Evolutionary conservation across 2,797 vertebrate species (phyloP).

Genomic region (Octomys mimax): DNA sequence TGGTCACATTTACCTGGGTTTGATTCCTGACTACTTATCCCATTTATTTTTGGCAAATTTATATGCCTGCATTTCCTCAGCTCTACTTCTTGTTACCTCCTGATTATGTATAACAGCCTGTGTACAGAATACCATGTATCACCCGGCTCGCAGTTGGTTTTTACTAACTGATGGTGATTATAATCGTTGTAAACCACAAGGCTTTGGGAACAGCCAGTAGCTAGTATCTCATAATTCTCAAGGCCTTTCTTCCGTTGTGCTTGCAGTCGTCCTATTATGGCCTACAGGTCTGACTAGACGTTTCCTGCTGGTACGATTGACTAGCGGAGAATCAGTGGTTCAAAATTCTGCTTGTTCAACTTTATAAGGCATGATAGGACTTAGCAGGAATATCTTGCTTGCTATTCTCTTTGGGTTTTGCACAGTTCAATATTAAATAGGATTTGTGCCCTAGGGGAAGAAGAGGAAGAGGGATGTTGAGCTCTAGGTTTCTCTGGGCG

Average conservation of each 20-base stretch:
- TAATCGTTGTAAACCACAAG: constrained; percentile 1
- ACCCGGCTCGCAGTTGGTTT: not conserved
- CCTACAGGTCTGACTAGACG: not conserved
- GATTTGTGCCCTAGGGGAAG: not conserved
- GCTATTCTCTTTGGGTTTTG: constrained; percentile 38
- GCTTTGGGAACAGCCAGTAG: constrained; percentile 14
- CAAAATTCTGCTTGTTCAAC: constrained; percentile 50
- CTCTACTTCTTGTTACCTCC: not conserved
- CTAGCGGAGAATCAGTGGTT: constrained; percentile 17
- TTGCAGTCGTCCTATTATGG: constrained; percentile 34
- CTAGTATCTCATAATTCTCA: not conserved
- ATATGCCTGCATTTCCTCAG: not conserved
- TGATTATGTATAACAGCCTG: not conserved
- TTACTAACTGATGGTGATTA: constrained; percentile 50
- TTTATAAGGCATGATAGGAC: not conserved
- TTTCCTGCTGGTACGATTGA: constrained; percentile 36
- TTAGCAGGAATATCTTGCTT: constrained; percentile 40
- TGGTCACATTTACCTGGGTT: not conserved
- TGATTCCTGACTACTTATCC: not conserved
- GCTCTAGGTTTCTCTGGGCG: not conserved
- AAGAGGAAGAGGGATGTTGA: constrained; percentile 24
- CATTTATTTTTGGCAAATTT: constrained; percentile 34
- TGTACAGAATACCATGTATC: not conserved
- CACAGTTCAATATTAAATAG: constrained; percentile 33
- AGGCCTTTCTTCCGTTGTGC: not conserved